Evolutionary conservation across 1,140 invertebrate genomes (phyloP).

Genomic region (Heliothis virescens): DNA sequence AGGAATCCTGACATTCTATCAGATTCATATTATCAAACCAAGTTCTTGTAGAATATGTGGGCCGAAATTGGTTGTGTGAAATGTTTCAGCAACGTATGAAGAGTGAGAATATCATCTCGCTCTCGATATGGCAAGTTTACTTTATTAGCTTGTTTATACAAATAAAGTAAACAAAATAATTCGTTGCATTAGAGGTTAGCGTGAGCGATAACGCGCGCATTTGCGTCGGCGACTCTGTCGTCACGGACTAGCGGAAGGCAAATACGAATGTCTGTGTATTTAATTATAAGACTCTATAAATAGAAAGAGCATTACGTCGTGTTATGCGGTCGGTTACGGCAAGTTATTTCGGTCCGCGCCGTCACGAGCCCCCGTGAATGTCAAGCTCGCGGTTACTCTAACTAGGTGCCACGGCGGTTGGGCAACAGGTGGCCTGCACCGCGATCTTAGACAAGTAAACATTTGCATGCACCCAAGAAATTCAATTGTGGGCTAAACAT

Average conservation of each 20-base stretch:
- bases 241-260: slow-evolving; percentile 67
- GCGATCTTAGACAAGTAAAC: slow-evolving; percentile 59
- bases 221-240: slow-evolving; percentile 52
- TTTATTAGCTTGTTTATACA: slow-evolving; percentile 19
- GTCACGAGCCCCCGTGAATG: slow-evolving; percentile 80
- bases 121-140: slow-evolving; percentile 23
- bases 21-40: slow-evolving; percentile 14
- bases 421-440: slow-evolving; percentile 77
- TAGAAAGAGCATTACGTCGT: slow-evolving; percentile 79
- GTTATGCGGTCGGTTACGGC: slow-evolving; percentile 81
- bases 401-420: slow-evolving; percentile 70
- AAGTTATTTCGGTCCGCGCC: slow-evolving; percentile 80
- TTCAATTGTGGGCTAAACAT: slow-evolving; percentile 34
- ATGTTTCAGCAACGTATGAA: slow-evolving; percentile 5
- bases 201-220: slow-evolving; percentile 33
- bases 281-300: slow-evolving; percentile 82
- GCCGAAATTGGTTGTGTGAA: background rate
- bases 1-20: slow-evolving; percentile 28
- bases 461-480: slow-evolving; percentile 51
- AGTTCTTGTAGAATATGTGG: background rate
- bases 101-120: slow-evolving; percentile 4
- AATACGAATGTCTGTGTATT: slow-evolving; percentile 77
- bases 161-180: slow-evolving; percentile 24
- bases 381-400: slow-evolving; percentile 75
- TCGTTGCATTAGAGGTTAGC: slow-evolving; percentile 30